Evolutionary conservation across 2,113 vertebrate genomes (phyloP), one percentile per base, ranked within the genome.

Genomic region (Thamnaconus septentrionalis): DNA sequence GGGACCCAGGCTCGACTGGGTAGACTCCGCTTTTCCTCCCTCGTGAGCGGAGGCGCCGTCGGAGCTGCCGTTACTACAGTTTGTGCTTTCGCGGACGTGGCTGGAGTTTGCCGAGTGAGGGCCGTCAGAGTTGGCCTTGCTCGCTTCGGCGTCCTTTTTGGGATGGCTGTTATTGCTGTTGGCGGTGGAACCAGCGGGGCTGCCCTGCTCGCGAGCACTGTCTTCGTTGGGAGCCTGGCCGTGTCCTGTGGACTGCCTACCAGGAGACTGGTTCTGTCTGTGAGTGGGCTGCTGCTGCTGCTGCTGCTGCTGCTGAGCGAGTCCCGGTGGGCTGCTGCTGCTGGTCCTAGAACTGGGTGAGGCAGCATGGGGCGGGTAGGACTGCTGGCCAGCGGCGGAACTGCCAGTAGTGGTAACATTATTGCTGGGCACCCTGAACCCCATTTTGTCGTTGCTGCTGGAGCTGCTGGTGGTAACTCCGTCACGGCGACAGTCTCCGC

Each of bases 381-480:
- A 83, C 47, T 91, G 92, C 82, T 91, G 94, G 11, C 92, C 57
- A 5, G 80, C 51, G 54, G 61, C 47, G 5, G 84, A 71, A 50
- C 53, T 82, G 18, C 76, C 80, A 41, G 85, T 89, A 53, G 74
- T 5, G 50, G 57, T 59, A 1, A 54, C 61, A 5, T 78, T 83
- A 56, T 73, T 92, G 75, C 92, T 82, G 64, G 95, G 93, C 3
- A 94, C 93, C 76, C 95, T 92, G 84, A 97, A 96, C n/a, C 94
- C 93, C 0, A 91, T 91, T 84, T 96, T 97, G 66, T 96, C 94
- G 46, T 85, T 41, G 66, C 79, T 66, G 51, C 66, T 57, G 40
- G 73, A 64, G 71, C 59, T 61, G 69, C 66, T 75, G 53, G 85
- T 88, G 68, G 85, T 87, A 8, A 78, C 78, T 11, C 89, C 83